Base-by-base conservation (phyloP, 2,113 vertebrate genomes). In the Festucalex cinctus region DNA sequence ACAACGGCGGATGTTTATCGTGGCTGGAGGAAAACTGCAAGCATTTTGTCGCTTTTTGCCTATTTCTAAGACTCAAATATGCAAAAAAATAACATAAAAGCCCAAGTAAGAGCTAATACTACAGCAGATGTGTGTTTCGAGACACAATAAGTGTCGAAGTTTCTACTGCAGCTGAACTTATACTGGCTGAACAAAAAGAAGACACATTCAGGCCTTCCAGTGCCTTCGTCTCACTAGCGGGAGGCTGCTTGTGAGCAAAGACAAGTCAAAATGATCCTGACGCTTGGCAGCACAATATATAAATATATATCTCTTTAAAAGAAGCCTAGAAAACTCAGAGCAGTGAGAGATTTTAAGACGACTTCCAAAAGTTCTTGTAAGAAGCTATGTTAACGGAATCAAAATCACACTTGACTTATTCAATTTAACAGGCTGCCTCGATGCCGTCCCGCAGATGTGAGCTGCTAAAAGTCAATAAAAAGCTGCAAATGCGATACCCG, bases 391-490 rank as follows among this genome's bases (percentile, higher is more conserved):
- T 2, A 48, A 48, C 28, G 16, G 28, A 48, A 48, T 22, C 49
- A 39, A 64, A 35, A 49, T 49, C 63, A 36, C 44, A 49, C 28
- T 16, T 6, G 44, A 65, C 44, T 46, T 46, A n/a, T 20, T 35
- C 26, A 49, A 36, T 65, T 35, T 65, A 48, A 49, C 28, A 48
- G 63, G 28, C 44, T n/a, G 63, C 43, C 28, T 64, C 3, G 28
- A 16, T 5, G 26, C 22, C 1, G n/a, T 49, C 44, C 26, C 19
- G 9, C 22, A 3, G 22, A 54, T 13, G 5, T 12, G 22, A 10
- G 62, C 17, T 32, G 63, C 28, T 13, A 36, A 35, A n/a, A 64
- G 28, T 36, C 28, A 51, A 49, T 32, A n/a, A 35, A 14, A n/a
- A 62, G 26, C 37, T 13, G 54, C 54, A 14, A 28, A 57, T 57